Conservation (phyloP, 2,888 invertebrate species). For the Leucania comma region DNA sequence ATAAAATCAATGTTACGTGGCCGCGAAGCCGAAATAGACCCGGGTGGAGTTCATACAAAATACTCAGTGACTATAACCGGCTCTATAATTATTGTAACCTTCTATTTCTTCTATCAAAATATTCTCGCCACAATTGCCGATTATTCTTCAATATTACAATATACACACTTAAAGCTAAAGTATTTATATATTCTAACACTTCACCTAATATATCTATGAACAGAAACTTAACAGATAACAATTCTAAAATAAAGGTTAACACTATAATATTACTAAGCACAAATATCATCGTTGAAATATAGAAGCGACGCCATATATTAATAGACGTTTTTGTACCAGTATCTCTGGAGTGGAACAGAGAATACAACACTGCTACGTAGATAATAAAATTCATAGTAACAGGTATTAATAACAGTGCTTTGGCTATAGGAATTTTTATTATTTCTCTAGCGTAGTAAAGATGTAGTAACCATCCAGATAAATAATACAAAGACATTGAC, state of each 20-base stretch:
- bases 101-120: slow-evolving; percentile 2
- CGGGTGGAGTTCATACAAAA: no score
- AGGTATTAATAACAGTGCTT: slow-evolving; percentile 24
- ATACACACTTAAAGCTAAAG: slow-evolving; percentile 28
- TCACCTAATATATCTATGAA: slow-evolving; percentile 29
- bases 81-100: no score
- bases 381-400: slow-evolving; percentile 28
- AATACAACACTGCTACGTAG: slow-evolving; percentile 21
- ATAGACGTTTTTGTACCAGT: neutral
- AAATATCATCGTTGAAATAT: slow-evolving; percentile 31
- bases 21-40: no score
- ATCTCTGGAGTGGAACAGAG: slow-evolving; percentile 5
- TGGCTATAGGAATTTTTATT: slow-evolving; percentile 13
- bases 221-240: slow-evolving; percentile 15
- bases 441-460: slow-evolving; percentile 1
- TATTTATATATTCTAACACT: slow-evolving; percentile 22
- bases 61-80: no score
- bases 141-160: slow-evolving; percentile 26
- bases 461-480: slow-evolving; percentile 5
- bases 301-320: slow-evolving; percentile 16
- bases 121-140: slow-evolving; percentile 21
- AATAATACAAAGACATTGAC: slow-evolving; percentile 17
- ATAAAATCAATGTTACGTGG: no score
- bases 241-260: slow-evolving; percentile 10
- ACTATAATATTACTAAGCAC: slow-evolving; percentile 29